These are phyloP conservation scores for Orchesella flavescens DNA, from an alignment of 2,888 invertebrate genomes.

Conservation along the genomic window DNA sequence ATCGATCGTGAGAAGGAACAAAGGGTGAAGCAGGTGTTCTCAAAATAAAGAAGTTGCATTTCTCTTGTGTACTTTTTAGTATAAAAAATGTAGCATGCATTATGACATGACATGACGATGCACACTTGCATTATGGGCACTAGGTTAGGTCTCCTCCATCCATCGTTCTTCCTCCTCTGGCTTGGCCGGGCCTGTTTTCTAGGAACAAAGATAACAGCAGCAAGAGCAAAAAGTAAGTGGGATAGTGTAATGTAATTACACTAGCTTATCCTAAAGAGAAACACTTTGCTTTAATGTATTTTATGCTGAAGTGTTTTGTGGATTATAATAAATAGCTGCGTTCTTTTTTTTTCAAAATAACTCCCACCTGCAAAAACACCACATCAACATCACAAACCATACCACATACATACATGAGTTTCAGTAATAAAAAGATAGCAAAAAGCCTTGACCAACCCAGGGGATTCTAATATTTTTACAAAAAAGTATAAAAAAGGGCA, in stretches of 20 bases:
- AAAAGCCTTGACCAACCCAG: background rate
- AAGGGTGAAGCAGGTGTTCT: background rate
- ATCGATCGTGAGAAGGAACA: no score
- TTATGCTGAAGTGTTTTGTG: constrained; percentile 30
- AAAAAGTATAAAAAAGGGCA: constrained; percentile 23
- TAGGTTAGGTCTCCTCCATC: no score
- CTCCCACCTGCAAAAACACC: constrained; percentile 28
- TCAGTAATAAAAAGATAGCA: constrained; percentile 14
- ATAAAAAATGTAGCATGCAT: no score
- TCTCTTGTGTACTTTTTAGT: background rate
- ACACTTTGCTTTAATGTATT: background rate
- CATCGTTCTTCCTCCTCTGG: no score
- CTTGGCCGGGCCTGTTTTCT: no score
- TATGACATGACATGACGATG: no score
- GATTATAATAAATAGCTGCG: constrained; percentile 29
- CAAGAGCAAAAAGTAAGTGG: no score
- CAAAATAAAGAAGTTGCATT: background rate
- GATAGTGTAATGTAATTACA: no score
- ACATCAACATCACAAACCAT: background rate
- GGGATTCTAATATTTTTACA: background rate
- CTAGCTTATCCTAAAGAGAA: no score
- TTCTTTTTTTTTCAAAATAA: background rate
- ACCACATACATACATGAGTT: no score
- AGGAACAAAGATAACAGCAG: no score
- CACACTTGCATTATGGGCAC: no score